Evolutionary conservation across 2,888 invertebrate species (phyloP), one percentile per base, ranked within the genome.

Genomic region (Oscheius sp.): DNA sequence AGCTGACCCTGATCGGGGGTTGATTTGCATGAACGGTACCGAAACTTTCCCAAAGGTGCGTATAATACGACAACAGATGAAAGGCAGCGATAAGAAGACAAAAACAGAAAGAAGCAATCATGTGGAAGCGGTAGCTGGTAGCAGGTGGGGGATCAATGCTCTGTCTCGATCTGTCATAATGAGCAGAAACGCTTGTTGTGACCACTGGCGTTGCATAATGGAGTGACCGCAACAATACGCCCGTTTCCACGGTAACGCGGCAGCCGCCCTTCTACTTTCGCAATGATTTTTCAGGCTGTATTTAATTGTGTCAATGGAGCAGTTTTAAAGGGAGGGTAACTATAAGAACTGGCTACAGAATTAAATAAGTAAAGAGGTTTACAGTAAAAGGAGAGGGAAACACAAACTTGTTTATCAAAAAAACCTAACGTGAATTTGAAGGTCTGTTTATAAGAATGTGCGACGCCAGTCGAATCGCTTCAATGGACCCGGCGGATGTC

Each of bases 21-120:
- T 66, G 66, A 66, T 66, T 66, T 66, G 66, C 66, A 66, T 66
- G 66, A 9, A 66, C 66, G 66, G 46, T 66, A 66, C 64, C 46
- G 43, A 21, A 29, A 25, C 27, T 58, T 58, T 58, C 29, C 29
- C 27, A n/a, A 27, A 29, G 29, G 6, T 1, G 29, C 27, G 27
- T 25, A 27, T 35, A 6, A 35, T 3, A 35, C 16, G 53, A 53
- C 53, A 53, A 53, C 53, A 53, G 53, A 53, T 25, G 25, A 53
- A 53, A 23, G 21, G 9, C 5, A 35, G 9, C 35, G 35, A 35
- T 35, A 35, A n/a, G n/a, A n/a, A n/a, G 58, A 23, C 12, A 13
- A 27, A 18, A 58, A 29, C 58, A 49, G 13, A 49, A 49, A 49
- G 49, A 35, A 9, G 3, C 35, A 35, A 35, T 9, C 35, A 35